Base-by-base conservation (phyloP, 2,113 vertebrate genomes). In the Alexandromys fortis region DNA sequence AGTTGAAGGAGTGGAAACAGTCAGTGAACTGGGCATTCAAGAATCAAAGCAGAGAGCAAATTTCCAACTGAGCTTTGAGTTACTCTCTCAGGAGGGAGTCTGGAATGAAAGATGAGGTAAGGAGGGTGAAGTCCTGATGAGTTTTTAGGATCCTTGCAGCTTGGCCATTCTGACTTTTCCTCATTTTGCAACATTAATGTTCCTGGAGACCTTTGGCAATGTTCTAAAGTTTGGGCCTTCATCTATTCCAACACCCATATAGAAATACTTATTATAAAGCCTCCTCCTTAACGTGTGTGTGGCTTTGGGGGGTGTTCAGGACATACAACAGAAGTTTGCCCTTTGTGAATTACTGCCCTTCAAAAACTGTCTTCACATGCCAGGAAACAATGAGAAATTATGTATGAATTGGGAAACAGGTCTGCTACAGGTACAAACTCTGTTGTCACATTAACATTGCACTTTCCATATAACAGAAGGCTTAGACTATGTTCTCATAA, bases 41-140 rank as follows among this genome's bases (percentile, higher is more conserved):
- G 75, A 93, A 94, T 96, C 68, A 95, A 94, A 96, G 90, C 88
- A 85, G 42, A 85, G 49, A 90, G 19, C 67, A 70, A 75, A 85
- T 95, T 85, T 94, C 89, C 89, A 93, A 67, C 91, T 61, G 76
- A 72, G 55, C 67, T 72, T 81, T 85, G 72, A 52, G 94, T 81
- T 96, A 19, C 49, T 72, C 35, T 88, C 89, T 89, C 96, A 82
- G 89, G 22, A 95, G 89, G 77, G 72, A 89, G 73, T 88, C 77
- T 35, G 67, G 88, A 75, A 70, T 89, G 86, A 90, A 72, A 90
- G 49, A 70, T 19, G 17, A 78, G 24, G 12, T 52, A 67, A 47
- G 75, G 49, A 79, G 42, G 26, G 17, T n/a, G 35, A 70, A 58
- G 81, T 95, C 24, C 11, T 52, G 7, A 42, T 89, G 76, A 93